A percentile compares a stretch with the other conserved stretches of the same genome.
Conservation (phyloP, 2,797 vertebrate genomes). For the Enteromius treurensis region DNA sequence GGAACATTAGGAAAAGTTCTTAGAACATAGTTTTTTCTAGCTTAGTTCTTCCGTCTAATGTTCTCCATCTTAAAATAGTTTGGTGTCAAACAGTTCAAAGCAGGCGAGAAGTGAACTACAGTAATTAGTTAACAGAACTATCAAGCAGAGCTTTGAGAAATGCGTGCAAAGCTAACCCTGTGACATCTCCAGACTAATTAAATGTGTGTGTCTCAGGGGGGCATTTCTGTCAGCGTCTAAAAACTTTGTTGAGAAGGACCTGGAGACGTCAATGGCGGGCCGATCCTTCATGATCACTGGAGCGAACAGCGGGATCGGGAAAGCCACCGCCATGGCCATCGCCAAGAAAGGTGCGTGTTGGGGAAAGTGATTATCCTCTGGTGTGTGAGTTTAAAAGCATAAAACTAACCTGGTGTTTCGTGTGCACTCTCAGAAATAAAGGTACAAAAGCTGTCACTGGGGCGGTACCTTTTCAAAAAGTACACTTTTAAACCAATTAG, state of each 20-base stretch:
- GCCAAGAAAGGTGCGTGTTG: conserved; percentile 76
- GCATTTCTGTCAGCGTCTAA: conserved; percentile 76
- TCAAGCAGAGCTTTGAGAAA: background rate
- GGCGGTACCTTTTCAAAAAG: no score
- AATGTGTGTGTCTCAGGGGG: conserved; percentile 65
- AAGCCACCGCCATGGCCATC: conserved; percentile 77
- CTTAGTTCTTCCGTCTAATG: background rate
- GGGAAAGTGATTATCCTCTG: background rate
- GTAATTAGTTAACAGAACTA: conserved; percentile 6
- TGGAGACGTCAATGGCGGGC: conserved; percentile 78
- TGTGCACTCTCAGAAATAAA: no score
- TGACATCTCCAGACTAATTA: conserved; percentile 18
- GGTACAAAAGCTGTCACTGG: no score
- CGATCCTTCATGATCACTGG: conserved; percentile 81
- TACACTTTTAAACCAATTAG: no score
- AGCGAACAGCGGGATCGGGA: conserved; percentile 82
- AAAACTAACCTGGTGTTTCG: background rate
- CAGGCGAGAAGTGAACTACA: background rate
- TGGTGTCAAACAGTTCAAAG: background rate
- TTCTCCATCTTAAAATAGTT: background rate
- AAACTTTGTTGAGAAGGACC: conserved; percentile 80
- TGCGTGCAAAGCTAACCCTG: background rate
- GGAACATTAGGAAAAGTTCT: background rate
- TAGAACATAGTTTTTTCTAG: background rate
- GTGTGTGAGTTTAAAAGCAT: background rate